phyloP scores from a whole-genome alignment of 2,797 vertebrate genomes.

The Phyllotis vaccarum region DNA sequence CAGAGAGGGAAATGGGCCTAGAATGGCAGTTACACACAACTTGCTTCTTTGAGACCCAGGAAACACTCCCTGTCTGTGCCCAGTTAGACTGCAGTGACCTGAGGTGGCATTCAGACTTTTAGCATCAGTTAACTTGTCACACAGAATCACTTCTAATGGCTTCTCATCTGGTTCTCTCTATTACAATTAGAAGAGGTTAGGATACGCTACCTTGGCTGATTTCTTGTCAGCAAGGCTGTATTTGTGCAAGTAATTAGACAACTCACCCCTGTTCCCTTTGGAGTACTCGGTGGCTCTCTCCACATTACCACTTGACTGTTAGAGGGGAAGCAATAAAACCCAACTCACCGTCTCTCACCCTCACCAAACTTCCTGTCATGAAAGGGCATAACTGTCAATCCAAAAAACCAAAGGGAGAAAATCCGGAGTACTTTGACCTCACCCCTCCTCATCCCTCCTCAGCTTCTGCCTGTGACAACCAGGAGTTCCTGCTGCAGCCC shows the following conservation, averaged over 20 bases:
- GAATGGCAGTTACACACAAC: not conserved
- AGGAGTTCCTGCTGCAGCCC: not conserved
- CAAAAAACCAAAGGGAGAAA: not conserved
- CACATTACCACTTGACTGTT: not conserved
- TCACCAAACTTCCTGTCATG: not conserved
- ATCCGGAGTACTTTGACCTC: not conserved
- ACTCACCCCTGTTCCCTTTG: not conserved
- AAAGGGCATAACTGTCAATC: not conserved
- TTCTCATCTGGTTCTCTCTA: not conserved
- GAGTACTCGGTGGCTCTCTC: not conserved
- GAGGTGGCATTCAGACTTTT: slow-evolving; percentile 10
- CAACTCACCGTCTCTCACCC: not conserved
- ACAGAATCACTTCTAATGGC: slow-evolving; percentile 29
- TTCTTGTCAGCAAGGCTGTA: slow-evolving; percentile 26
- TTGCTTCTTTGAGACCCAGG: not conserved
- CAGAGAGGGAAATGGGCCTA: slow-evolving; percentile 2
- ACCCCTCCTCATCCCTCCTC: not conserved
- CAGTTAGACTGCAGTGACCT: not conserved
- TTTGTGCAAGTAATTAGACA: slow-evolving; percentile 18
- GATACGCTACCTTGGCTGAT: not conserved
- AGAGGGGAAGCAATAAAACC: not conserved
- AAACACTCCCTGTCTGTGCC: slow-evolving; percentile 28
- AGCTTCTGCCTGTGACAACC: not conserved
- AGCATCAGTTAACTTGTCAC: slow-evolving; percentile 48
- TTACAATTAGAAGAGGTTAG: slow-evolving; percentile 50